Evolutionary conservation across 2,113 vertebrate species (phyloP), one percentile per base, ranked within the genome.

Genomic region (Pao palembangensis): DNA sequence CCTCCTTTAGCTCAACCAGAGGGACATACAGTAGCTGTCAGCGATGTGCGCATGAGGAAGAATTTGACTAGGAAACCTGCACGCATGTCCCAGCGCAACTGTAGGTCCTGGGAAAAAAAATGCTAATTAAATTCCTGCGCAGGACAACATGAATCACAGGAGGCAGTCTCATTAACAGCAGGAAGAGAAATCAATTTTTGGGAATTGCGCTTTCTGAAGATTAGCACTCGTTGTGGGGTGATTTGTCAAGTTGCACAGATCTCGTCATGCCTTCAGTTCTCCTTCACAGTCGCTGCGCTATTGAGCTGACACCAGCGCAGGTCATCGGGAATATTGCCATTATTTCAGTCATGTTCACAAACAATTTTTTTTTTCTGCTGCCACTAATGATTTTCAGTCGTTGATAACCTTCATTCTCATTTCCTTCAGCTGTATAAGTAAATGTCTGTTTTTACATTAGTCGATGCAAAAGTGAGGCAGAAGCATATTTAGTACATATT

Each of bases 91-190:
- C 8, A 18, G 6, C n/a, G n/a, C 56, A 14, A 47, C 68, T 41
- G 46, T 46, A 71, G 71, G 73, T 67, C 17, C 58, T 67, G 54
- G 75, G 52, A 67, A 76, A 77, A 77, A 69, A 77, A 69, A 69
- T 78, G 78, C 66, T 82, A 80, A 87, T 84, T 84, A 70, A 79
- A 79, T 68, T 72, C 75, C 52, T 56, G 59, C 63, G 61, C 52
- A 54, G 62, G 60, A 78, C 58, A 58, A 76, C 83, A 85, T 86
- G 87, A 87, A 88, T 89, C 81, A 80, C 64, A 61, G 68, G 71
- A 81, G 88, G 83, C 85, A 81, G 82, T 65, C 75, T 85, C 79
- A 81, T 90, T 87, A 89, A 76, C 71, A 48, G 51, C 46, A 67
- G 75, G 61, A 80, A 78, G 78, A 78, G 68, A 76, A 90, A 88